Percentiles rank a stretch among this genome's conserved stretches.
Conservation (phyloP, 2,888 invertebrate genomes). For the Troglohyphantes excavatus region DNA sequence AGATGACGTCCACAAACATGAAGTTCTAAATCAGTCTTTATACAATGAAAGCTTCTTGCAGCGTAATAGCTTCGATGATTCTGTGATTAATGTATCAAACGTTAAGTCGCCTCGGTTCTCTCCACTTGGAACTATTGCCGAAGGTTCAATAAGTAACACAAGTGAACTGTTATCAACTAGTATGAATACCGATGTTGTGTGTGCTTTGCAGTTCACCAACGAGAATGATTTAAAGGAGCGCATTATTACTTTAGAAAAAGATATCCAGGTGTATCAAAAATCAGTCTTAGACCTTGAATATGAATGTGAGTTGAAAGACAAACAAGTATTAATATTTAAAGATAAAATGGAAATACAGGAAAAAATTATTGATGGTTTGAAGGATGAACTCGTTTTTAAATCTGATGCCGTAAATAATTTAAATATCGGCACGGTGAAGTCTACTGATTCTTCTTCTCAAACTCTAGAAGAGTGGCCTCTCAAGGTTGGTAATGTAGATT, state of each 20-base stretch:
- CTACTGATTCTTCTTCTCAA: background rate
- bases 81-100: background rate
- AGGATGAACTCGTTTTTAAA: constrained; percentile 1
- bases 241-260: constrained; percentile 23
- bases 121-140: background rate
- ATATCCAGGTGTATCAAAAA: background rate
- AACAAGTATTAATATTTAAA: constrained; percentile 33
- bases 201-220: too few relatives aligned
- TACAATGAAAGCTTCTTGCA: background rate
- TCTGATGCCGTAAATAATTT: background rate
- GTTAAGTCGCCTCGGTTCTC: background rate
- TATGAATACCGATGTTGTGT: background rate
- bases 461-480: background rate
- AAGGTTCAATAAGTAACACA: background rate
- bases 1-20: constrained; percentile 1
- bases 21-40: background rate
- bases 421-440: background rate
- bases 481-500: too few relatives aligned
- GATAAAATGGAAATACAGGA: constrained; percentile 42
- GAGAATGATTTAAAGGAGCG: background rate
- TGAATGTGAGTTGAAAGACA: constrained; percentile 37
- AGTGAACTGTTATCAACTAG: background rate
- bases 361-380: constrained; percentile 29
- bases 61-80: background rate
- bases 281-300: constrained; percentile 18